A percentile compares a stretch with the other conserved stretches of the same genome.
phyloP scores from a whole-genome alignment of 2,113 vertebrate species.

The Sorex fumeus region DNA sequence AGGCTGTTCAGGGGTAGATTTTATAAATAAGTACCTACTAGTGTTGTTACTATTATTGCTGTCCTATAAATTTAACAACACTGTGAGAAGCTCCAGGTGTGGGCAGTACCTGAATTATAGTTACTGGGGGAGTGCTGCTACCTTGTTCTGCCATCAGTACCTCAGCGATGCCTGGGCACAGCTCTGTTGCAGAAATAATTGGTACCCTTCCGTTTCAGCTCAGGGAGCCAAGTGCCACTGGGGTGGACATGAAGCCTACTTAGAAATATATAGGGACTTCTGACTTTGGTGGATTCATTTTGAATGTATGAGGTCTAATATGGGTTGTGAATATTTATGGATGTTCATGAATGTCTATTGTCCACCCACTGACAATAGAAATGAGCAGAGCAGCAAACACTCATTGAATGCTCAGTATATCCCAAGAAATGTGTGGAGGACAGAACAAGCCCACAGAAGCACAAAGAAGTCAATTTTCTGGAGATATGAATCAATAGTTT shows the following conservation, averaged over 20 bases:
- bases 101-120: conserved; percentile 64
- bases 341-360: background rate
- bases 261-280: background rate
- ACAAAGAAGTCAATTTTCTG: background rate
- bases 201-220: background rate
- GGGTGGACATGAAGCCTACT: background rate
- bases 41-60: conserved; percentile 68
- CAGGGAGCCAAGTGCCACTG: background rate
- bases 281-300: background rate
- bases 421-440: too few relatives aligned
- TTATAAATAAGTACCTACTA: conserved; percentile 73
- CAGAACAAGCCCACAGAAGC: background rate
- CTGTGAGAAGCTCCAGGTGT: conserved; percentile 60
- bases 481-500: background rate
- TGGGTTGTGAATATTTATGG: background rate
- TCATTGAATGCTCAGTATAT: background rate
- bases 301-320: too few relatives aligned
- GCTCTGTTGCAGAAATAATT: background rate
- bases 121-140: conserved; percentile 64
- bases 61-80: conserved; percentile 66
- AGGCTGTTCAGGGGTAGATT: conserved; percentile 67
- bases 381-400: background rate
- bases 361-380: background rate
- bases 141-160: background rate
- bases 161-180: conserved; percentile 27